Base-by-base conservation (phyloP, 2,113 vertebrate species). In the Telmatochromis sp. region DNA sequence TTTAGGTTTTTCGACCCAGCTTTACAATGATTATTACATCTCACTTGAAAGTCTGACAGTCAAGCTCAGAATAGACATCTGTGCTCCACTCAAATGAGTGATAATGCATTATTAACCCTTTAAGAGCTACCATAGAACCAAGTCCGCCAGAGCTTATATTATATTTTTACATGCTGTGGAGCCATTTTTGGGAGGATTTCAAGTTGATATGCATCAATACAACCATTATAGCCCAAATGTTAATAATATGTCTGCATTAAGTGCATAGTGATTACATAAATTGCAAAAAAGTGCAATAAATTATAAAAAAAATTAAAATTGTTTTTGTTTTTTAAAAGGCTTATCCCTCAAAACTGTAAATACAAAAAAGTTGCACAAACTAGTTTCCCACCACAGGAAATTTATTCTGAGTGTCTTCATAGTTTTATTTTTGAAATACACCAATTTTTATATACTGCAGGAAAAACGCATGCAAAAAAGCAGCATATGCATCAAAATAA, bases 301-400 rank as follows among this genome's bases (percentile, higher is more conserved):
- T 0, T 42, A 42, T 0, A 28, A 11, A 40, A 40, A 11, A 42
- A 42, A 1, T 3, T 1, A 1, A 40, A 40, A 40, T 12, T 4
- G 4, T 26, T 26, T 26, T 26, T 26, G 26, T 40, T 40, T 40
- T 35, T 35, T 37, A 37, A 37, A 2, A 37, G 9, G 37, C 0
- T 37, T 37, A 37, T 11, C 9, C 37, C 0, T 37, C 37, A 37
- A 10, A 37, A 37, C 37, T 37, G 37, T 37, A 37, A 37, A 37
- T 37, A 11, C 37, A 37, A 37, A 37, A 37, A 37, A 37, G 37
- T 40, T 40, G 37, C 37, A 40, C 10, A 11, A 11, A 40, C 0
- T 40, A 11, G 10, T 40, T 40, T 40, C 37, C 37, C 37, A 40
- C 37, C 37, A 37, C 37, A 37, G 37, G 37, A 37, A 37, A 10